Evolutionary conservation across 2,888 invertebrate genomes (phyloP), one percentile per base, ranked within the genome.

Genomic region (Hedychridium roseum): DNA sequence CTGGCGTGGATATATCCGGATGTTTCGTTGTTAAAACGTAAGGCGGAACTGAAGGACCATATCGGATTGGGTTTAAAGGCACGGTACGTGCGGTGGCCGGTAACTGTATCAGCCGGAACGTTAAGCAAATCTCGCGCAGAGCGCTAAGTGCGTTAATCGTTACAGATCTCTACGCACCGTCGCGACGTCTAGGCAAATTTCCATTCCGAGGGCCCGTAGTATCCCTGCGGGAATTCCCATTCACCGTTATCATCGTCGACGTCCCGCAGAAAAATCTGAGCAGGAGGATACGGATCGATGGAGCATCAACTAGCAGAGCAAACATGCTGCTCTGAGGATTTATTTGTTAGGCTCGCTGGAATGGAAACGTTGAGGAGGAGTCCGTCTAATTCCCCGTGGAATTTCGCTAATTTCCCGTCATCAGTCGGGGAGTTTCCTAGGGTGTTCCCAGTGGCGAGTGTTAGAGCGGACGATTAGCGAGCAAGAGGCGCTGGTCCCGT

Each of bases 31-130:
- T 61, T 55, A 55, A 52, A 50, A 54, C 43, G 48, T 39, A 37
- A 45, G 26, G 56, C 44, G 45, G 44, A 42, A 70, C 68, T 70
- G 70, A 58, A 46, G 51, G 59, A 60, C 50, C 52, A n/a, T 36
- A 28, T 39, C 43, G 43, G 37, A 23, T 39, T 43, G 50, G 53
- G 54, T 53, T 47, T 40, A 58, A 61, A 50, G 54, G 48, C 27
- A 16, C 42, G 54, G 40, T 50, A 39, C 43, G 48, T 15, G 43
- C 48, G 43, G 39, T 56, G 41, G 50, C 50, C 54, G 38, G 66
- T 77, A 78, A 78, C 78, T 76, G 76, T 78, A 78, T 66, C 67
- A 68, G 47, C 50, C 62, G 70, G 62, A 76, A 77, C 77, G 78
- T 77, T 78, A 78, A 71, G 65, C 57, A 74, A 76, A 67, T 56